Percentiles rank a stretch among this genome's conserved stretches.
These are phyloP conservation scores for Andricus curvator DNA, from an alignment of 2,888 invertebrate genomes.

Conservation along the genomic window DNA sequence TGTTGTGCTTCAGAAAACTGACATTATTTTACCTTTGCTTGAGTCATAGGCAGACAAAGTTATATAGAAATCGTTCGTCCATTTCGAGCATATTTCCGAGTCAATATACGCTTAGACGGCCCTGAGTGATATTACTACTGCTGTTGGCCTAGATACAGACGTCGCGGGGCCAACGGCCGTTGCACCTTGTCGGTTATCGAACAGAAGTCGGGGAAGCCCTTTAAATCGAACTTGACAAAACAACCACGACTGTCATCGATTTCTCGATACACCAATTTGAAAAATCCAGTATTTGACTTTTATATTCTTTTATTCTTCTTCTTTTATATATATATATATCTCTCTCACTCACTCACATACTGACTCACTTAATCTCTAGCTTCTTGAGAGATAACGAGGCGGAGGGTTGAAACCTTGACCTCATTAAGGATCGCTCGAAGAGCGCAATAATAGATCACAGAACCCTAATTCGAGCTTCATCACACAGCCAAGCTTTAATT, in stretches of 20 bases:
- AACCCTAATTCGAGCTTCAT: conserved; percentile 22
- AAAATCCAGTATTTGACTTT: not conserved
- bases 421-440: conserved; percentile 37
- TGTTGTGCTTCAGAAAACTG: not conserved
- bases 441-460: conserved; percentile 32
- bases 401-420: conserved; percentile 28
- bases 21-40: not conserved
- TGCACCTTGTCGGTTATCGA: conserved; percentile 71
- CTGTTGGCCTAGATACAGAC: conserved; percentile 71
- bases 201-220: conserved; percentile 57
- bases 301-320: no score
- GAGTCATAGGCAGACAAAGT: not conserved
- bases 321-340: no score
- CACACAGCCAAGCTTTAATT: not conserved
- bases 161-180: conserved; percentile 71
- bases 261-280: not conserved
- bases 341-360: not conserved
- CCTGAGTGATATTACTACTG: conserved; percentile 56
- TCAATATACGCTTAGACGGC: conserved; percentile 22
- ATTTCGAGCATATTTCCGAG: conserved; percentile 23
- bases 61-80: not conserved
- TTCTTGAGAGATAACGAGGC: conserved; percentile 19
- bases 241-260: not conserved
- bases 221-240: not conserved
- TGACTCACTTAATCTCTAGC: not conserved